Evolutionary conservation across 2,888 invertebrate species (phyloP), one percentile per base, ranked within the genome.

Genomic region (Patella caerulea): DNA sequence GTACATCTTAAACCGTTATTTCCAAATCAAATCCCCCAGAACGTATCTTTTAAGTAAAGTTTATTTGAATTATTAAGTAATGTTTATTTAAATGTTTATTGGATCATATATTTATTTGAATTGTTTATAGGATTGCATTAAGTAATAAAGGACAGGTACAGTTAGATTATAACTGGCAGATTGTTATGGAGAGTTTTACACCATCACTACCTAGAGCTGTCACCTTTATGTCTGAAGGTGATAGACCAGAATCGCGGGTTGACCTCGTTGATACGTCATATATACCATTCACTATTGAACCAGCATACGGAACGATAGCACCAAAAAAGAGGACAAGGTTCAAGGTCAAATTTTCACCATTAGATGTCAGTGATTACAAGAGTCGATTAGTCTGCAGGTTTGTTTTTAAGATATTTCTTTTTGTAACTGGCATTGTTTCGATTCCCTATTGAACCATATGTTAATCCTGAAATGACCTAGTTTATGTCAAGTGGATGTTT

Each of bases 201-300:
- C 86, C 88, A 12, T 81, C 85, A 24, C 83, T 86, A 69, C 88
- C 88, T 55, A 86, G 89, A 69, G 88, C 90, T 24, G 89, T 90
- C 24, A 90, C 90, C 11, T 89, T 89, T 73, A 83, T 88, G 78
- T 87, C 88, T 3, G 88, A 89, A 75, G 87, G 84, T 15, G 88
- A 88, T 72, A 76, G 88, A 54, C 88, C 88, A 19, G 88, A 86
- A 72, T 88, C 89, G 11, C 81, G 86, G 34, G 86, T 88, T 29
- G 88, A 87, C 65, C 80, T 86, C 15, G 82, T 86, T 7, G 88
- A 89, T 70, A 81, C 86, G 1, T 84, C 84, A 34, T 90, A 90
- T 78, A 74, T 88, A n/a, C 92, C 92, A n/a, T 91, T 91, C 82
- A 83, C 83, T n/a, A 85, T 92, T n/a, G 89, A 90, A 79, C 91